A percentile compares a stretch with the other conserved stretches of the same genome.
Conservation (phyloP, 2,888 invertebrate species). For the Arge pagana region DNA sequence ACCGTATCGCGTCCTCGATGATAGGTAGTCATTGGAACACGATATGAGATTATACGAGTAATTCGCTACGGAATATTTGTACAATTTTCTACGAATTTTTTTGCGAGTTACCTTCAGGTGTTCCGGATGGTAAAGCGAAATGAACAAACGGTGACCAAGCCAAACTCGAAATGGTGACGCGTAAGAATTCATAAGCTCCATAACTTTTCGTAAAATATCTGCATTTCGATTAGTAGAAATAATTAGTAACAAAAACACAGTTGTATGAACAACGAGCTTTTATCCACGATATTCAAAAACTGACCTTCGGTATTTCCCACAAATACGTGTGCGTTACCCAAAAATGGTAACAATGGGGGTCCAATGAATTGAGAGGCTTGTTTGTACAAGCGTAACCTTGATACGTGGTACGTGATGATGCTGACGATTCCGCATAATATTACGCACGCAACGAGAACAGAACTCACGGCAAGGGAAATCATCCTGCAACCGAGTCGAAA, state of each 20-base stretch:
- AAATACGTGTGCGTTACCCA: slow-evolving; percentile 40
- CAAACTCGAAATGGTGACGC: slow-evolving; percentile 39
- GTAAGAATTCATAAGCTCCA: slow-evolving; percentile 31
- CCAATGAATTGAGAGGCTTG: slow-evolving; percentile 35
- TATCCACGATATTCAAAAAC: neutral
- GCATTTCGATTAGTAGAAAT: slow-evolving; percentile 6
- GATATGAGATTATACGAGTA: neutral
- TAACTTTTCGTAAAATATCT: slow-evolving; percentile 37
- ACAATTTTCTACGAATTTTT: neutral
- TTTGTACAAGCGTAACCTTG: slow-evolving; percentile 28
- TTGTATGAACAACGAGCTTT: neutral
- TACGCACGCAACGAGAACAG: slow-evolving; percentile 10
- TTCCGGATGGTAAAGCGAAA: slow-evolving; percentile 37
- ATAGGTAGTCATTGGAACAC: too few relatives aligned
- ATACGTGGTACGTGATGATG: slow-evolving; percentile 27
- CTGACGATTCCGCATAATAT: slow-evolving; percentile 25
- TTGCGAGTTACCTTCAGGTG: slow-evolving; percentile 40
- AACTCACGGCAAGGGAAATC: slow-evolving; percentile 16
- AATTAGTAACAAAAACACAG: slow-evolving; percentile 3
- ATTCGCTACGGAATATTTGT: neutral
- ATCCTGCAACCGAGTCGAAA: slow-evolving; percentile 15
- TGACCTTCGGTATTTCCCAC: slow-evolving; percentile 37
- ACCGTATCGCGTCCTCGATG: too few relatives aligned
- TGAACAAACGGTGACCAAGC: slow-evolving; percentile 35
- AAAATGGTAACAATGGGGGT: slow-evolving; percentile 34